Percentiles rank a stretch among this genome's conserved stretches.
Evolutionary conservation across 2,888 invertebrate species (phyloP).

Genomic region (Acleris holmiana): DNA sequence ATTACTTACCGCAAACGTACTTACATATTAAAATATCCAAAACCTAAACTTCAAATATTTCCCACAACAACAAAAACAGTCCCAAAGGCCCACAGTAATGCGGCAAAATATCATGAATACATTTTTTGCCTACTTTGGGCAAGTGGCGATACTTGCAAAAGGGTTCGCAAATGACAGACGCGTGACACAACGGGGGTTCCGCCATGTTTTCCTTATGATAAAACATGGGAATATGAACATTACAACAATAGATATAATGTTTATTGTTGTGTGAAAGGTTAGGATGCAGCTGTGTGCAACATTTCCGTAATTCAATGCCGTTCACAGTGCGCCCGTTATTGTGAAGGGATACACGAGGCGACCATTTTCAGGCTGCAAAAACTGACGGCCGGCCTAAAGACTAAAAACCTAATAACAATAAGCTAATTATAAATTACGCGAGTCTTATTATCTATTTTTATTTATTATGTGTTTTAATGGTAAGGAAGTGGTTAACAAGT

Average conservation of each 20-base stretch:
- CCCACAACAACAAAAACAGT: slow-evolving; percentile 17
- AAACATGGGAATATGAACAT: slow-evolving; percentile 6
- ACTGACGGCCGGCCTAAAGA: too few species aligned
- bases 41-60: not conserved
- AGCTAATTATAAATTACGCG: too few species aligned
- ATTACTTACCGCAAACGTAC: too few species aligned
- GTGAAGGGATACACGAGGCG: slow-evolving; percentile 11
- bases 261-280: slow-evolving; percentile 12
- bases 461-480: too few species aligned
- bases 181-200: slow-evolving; percentile 38
- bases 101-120: slow-evolving; percentile 33
- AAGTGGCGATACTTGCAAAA: slow-evolving; percentile 42
- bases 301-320: slow-evolving; percentile 39
- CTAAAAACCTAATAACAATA: too few species aligned
- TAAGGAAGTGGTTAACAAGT: too few species aligned
- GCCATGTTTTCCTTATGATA: slow-evolving; percentile 24
- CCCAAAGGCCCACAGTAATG: slow-evolving; percentile 13
- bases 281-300: slow-evolving; percentile 20
- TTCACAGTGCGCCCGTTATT: slow-evolving; percentile 31
- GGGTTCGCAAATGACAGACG: slow-evolving; percentile 48
- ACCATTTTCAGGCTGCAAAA: slow-evolving; percentile 6
- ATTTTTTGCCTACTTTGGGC: slow-evolving; percentile 25
- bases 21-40: not conserved
- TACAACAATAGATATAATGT: not conserved
- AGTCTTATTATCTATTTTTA: too few species aligned